Evolutionary conservation across 2,888 invertebrate species (phyloP).

Genomic region (Ctena decussata): DNA sequence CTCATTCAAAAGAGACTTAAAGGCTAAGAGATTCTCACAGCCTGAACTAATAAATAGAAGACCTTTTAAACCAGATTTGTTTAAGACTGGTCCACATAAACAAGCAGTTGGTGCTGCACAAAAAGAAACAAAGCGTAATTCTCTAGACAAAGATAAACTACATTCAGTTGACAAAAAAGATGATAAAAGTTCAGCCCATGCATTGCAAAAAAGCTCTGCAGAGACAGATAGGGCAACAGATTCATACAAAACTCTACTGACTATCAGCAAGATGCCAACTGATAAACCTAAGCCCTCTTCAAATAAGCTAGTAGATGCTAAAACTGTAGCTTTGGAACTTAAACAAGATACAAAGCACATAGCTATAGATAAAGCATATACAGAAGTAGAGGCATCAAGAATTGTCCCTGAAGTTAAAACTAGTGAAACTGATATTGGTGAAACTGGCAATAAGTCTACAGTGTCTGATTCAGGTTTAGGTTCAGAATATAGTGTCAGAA

Average conservation of each 20-base stretch:
- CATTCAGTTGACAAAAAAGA: background rate
- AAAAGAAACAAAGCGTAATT: too few species aligned
- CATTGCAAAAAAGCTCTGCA: background rate
- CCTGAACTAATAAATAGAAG: background rate
- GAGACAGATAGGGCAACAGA: background rate
- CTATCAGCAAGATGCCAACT: background rate
- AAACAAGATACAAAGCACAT: background rate
- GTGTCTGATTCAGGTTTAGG: conserved; percentile 6
- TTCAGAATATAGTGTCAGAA: conserved; percentile 1
- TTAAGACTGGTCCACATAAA: background rate
- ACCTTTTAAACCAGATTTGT: background rate
- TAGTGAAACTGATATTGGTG: background rate
- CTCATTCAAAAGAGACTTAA: background rate
- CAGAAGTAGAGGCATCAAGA: background rate
- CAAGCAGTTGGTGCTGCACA: background rate
- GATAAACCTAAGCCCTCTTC: background rate
- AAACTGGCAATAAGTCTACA: background rate
- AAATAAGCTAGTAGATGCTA: background rate
- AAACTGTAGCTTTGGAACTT: background rate
- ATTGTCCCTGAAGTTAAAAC: background rate
- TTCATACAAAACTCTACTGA: background rate
- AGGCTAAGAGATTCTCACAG: background rate
- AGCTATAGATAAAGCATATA: background rate
- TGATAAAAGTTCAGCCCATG: background rate
- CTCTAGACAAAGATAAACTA: background rate